Evolutionary conservation across 2,888 invertebrate genomes (phyloP).

Genomic region (Quadriops clusia): DNA sequence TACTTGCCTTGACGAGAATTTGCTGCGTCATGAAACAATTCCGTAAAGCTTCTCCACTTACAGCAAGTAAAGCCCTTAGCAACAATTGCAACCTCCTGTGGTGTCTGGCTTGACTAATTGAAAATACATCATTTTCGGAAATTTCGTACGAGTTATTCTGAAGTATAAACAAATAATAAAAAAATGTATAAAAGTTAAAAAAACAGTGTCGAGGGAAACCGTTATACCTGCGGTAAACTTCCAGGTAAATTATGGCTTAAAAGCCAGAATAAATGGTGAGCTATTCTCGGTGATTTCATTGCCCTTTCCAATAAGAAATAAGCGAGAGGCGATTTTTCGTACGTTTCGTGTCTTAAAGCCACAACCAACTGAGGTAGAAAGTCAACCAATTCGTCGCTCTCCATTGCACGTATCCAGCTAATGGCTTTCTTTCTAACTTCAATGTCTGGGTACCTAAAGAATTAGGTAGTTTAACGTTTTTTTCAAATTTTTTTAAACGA

Average conservation of each 20-base stretch:
- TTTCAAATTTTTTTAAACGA: too few relatives aligned
- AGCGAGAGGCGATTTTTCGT: conserved; percentile 80
- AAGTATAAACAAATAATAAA: conserved; percentile 7
- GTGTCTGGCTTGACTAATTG: conserved; percentile 58
- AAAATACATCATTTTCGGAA: conserved; percentile 43
- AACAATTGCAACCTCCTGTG: conserved; percentile 71
- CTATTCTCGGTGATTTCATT: conserved; percentile 76
- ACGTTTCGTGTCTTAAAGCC: conserved; percentile 80
- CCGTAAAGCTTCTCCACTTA: conserved; percentile 72
- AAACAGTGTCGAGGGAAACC: not conserved
- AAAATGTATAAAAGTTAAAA: conserved; percentile 2
- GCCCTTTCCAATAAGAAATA: conserved; percentile 72
- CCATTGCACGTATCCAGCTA: conserved; percentile 63
- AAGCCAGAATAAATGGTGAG: conserved; percentile 92
- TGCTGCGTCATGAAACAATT: conserved; percentile 76
- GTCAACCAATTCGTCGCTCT: conserved; percentile 80
- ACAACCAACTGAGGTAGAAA: conserved; percentile 90
- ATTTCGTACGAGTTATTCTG: conserved; percentile 24
- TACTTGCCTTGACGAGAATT: conserved; percentile 66
- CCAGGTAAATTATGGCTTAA: conserved; percentile 74
- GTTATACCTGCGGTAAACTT: conserved; percentile 61
- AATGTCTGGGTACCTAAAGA: conserved; percentile 81
- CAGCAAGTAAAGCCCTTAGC: conserved; percentile 73
- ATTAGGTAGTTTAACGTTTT: too few relatives aligned
- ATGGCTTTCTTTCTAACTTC: conserved; percentile 80